A percentile compares a stretch with the other conserved stretches of the same genome.
These are phyloP conservation scores for Drosophila sucinea DNA, from an alignment of 1,140 invertebrate genomes.

Conservation along the genomic window DNA sequence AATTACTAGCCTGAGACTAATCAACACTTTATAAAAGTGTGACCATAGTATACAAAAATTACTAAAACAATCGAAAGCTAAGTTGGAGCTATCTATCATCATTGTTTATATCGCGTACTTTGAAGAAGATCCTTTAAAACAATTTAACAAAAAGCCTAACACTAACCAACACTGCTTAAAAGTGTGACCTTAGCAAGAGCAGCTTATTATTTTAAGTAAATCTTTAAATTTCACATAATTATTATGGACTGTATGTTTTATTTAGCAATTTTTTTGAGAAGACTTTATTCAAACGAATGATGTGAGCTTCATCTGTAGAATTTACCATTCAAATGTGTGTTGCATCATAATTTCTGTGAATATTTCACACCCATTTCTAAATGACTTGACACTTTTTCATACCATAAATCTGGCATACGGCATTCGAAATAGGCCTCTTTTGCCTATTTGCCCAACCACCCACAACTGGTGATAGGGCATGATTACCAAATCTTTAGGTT, in stretches of 20 bases:
- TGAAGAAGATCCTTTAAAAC: too few relatives aligned
- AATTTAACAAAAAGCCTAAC: neutral
- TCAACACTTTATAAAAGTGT: too few relatives aligned
- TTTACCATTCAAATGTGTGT: neutral
- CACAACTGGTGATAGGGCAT: constrained; percentile 2
- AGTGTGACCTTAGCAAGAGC: neutral
- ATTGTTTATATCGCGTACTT: too few relatives aligned
- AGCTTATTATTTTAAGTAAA: too few relatives aligned
- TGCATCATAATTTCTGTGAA: neutral
- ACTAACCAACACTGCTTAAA: neutral
- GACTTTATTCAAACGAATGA: too few relatives aligned
- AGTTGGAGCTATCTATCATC: too few relatives aligned
- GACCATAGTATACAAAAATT: too few relatives aligned
- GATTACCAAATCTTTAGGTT: constrained; percentile 18
- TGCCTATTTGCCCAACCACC: constrained; percentile 13
- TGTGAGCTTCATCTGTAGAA: neutral
- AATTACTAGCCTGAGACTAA: too few relatives aligned
- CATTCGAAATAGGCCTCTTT: constrained; percentile 12
- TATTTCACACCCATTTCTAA: constrained; percentile 2
- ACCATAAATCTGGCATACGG: neutral
- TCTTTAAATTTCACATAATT: too few relatives aligned
- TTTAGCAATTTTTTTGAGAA: too few relatives aligned
- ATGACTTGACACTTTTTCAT: neutral
- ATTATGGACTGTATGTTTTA: too few relatives aligned
- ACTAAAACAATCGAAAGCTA: too few relatives aligned